Evolutionary conservation across 2,888 invertebrate genomes (phyloP).

Genomic region (Craniophora ligustri): DNA sequence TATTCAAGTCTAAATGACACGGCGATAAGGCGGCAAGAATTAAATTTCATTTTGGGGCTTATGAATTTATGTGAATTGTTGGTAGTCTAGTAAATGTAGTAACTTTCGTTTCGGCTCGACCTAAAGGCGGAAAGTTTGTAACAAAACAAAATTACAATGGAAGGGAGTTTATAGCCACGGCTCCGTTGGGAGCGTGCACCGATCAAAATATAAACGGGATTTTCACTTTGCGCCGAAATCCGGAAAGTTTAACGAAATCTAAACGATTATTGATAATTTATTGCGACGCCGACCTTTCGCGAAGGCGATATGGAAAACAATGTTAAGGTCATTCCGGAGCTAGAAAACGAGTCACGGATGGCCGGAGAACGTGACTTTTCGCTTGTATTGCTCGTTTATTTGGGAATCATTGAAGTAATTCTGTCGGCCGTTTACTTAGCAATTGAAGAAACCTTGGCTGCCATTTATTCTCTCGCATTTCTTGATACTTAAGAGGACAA

Average conservation of each 20-base stretch:
- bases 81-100: slow-evolving; percentile 71
- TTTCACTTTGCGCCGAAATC: slow-evolving; percentile 71
- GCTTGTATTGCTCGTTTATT: slow-evolving; percentile 50
- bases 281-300: slow-evolving; percentile 61
- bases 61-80: slow-evolving; percentile 77
- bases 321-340: slow-evolving; percentile 56
- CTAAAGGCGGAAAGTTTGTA: slow-evolving; percentile 71
- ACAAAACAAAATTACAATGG: slow-evolving; percentile 80
- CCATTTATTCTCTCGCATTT: slow-evolving; percentile 3
- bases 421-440: slow-evolving; percentile 44
- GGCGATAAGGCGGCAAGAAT: slow-evolving; percentile 65
- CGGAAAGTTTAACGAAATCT: slow-evolving; percentile 69
- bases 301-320: slow-evolving; percentile 55
- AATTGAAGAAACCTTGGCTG: slow-evolving; percentile 36
- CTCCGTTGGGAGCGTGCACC: slow-evolving; percentile 64
- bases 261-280: slow-evolving; percentile 73
- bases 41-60: slow-evolving; percentile 75
- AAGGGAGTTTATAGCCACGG: slow-evolving; percentile 62
- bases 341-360: slow-evolving; percentile 51
- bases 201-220: slow-evolving; percentile 72
- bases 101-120: slow-evolving; percentile 71
- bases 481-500: neutral
- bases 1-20: slow-evolving; percentile 52
- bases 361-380: slow-evolving; percentile 55
- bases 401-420: slow-evolving; percentile 44